Evolutionary conservation across 2,113 vertebrate species (phyloP), one percentile per base, ranked within the genome.

Genomic region (Pyrgilauda ruficollis): DNA sequence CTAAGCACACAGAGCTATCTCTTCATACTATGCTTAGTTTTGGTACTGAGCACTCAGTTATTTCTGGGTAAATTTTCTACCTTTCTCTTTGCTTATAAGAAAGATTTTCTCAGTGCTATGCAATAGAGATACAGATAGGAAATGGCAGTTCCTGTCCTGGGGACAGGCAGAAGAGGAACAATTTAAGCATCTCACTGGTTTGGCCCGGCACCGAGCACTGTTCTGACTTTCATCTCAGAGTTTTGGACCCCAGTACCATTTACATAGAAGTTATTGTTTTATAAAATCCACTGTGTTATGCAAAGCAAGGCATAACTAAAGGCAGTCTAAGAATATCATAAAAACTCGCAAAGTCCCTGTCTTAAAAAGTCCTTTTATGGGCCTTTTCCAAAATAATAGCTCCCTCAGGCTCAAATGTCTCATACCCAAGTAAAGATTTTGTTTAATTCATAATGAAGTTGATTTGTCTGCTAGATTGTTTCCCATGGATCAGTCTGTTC

Each of bases 341-440:
- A 68, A 94, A 67, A 86, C 56, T 80, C 47, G 55, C n/a, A 76
- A 75, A 82, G 19, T 67, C 63, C 1, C 6, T 78, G 68, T 80
- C 61, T 93, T 90, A 63, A 87, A 85, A 93, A 87, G 59, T 55
- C 79, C 92, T 81, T 94, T 95, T 89, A 95, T 90, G 73, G 92
- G 85, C 61, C 84, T 94, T 94, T 93, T 95, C 85, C 96, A 92
- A 93, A 96, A 64, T 84, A 94, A 89, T 18, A 93, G 68, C 73
- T 92, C 90, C 94, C 88, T 84, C 62, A 90, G 88, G 93, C 93
- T 92, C 43, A 55, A 86, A 84, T 84, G 83, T 62, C 72, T 93
- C 92, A 63, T 91, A 81, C 47, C 33, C 50, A 53, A 93, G 85
- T 27, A 59, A 83, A 90, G 76, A 80, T 94, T 95, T 88, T 86